A percentile compares a stretch with the other conserved stretches of the same genome.
Conservation (phyloP, 2,797 vertebrate genomes). For the Centropyge bicolor region DNA sequence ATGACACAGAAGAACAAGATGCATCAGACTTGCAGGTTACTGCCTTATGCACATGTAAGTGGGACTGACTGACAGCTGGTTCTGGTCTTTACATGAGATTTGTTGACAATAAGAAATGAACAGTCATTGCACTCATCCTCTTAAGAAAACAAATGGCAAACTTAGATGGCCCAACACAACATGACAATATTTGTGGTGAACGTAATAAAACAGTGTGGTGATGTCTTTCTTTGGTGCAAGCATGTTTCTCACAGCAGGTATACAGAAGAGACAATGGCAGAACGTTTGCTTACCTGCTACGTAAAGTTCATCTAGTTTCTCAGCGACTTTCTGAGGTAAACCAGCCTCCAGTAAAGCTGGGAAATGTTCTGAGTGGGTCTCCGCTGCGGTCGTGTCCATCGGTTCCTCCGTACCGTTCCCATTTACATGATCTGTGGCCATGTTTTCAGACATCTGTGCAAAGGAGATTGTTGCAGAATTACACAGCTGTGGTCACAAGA, state of each 20-base stretch:
- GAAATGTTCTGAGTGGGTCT: constrained; percentile 95
- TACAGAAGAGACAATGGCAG: accelerated
- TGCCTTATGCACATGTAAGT: background rate
- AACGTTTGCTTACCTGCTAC: constrained; percentile 91
- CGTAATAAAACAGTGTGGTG: background rate
- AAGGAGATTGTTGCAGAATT: constrained; percentile 74
- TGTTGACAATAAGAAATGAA: background rate
- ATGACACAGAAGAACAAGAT: background rate
- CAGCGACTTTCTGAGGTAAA: constrained; percentile 96
- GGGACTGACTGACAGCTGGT: background rate
- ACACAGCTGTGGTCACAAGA: background rate
- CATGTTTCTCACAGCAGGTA: background rate
- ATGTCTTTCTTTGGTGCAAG: too few relatives aligned
- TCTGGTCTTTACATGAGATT: background rate
- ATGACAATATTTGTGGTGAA: too few relatives aligned
- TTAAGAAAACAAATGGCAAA: background rate
- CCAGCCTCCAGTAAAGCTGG: constrained; percentile 95
- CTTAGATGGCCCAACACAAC: background rate
- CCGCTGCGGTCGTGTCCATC: constrained; percentile 93
- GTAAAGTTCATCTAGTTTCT: constrained; percentile 99
- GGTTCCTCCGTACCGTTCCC: constrained; percentile 96
- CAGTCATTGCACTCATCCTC: background rate
- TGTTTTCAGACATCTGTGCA: constrained; percentile 94
- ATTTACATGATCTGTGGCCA: constrained; percentile 98
- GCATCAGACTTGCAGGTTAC: too few relatives aligned